These are phyloP conservation scores for Maniola hyperantus DNA, from an alignment of 2,888 invertebrate genomes.

Conservation along the genomic window DNA sequence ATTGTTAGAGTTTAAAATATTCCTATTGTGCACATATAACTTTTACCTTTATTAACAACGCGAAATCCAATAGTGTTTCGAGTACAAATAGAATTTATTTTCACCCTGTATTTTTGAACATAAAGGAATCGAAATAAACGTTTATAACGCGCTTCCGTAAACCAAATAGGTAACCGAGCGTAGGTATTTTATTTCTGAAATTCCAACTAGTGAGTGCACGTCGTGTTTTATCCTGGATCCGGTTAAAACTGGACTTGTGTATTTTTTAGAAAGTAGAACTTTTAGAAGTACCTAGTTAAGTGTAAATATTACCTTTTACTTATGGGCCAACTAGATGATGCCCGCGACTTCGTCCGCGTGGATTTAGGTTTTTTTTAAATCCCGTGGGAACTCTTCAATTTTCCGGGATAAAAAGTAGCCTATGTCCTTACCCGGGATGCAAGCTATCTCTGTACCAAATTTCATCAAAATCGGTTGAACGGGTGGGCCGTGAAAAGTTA, in stretches of 20 bases:
- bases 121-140: slow-evolving; percentile 16
- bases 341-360: too few species aligned
- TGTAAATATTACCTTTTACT: too few species aligned
- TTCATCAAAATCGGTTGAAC: too few species aligned
- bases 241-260: background rate
- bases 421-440: too few species aligned
- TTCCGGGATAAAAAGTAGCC: too few species aligned
- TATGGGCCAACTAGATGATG: too few species aligned
- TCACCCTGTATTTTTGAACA: slow-evolving; percentile 15
- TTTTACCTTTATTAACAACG: slow-evolving; percentile 2
- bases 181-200: slow-evolving; percentile 17
- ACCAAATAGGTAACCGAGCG: slow-evolving; percentile 10
- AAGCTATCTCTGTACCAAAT: too few species aligned
- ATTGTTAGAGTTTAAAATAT: too few species aligned
- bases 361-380: too few species aligned
- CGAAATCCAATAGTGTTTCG: slow-evolving; percentile 16
- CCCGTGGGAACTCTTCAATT: too few species aligned
- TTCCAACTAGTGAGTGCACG: background rate
- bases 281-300: too few species aligned
- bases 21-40: background rate
- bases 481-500: too few species aligned
- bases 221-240: background rate
- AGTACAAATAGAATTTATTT: slow-evolving; percentile 11
- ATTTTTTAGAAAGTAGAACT: background rate
- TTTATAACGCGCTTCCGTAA: slow-evolving; percentile 8